Evolutionary conservation across 2,113 vertebrate species (phyloP).

Genomic region (Phalacrocorax brasilianus): DNA sequence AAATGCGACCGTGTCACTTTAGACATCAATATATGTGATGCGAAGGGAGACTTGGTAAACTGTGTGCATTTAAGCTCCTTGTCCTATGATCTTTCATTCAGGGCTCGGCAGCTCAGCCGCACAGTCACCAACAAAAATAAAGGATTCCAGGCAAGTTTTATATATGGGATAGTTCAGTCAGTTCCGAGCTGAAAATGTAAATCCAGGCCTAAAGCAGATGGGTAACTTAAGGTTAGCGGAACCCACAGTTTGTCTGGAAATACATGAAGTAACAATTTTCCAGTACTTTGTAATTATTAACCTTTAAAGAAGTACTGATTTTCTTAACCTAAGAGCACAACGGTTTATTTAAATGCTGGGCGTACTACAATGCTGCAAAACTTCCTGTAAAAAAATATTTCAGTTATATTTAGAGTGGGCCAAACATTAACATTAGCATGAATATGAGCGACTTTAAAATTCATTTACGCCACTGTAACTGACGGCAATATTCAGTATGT

Average conservation of each 20-base stretch:
- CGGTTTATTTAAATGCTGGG: not conserved
- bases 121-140: not conserved
- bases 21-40: not conserved
- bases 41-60: not conserved
- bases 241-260: not conserved
- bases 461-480: not conserved
- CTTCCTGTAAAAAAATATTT: not conserved
- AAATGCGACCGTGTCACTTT: not conserved
- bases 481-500: not conserved
- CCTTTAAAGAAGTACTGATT: not conserved
- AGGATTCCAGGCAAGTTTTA: not conserved
- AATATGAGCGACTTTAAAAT: not conserved
- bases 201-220: not conserved
- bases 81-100: not conserved
- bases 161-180: not conserved
- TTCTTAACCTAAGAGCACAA: not conserved
- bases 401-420: not conserved
- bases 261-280: not conserved
- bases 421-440: not conserved
- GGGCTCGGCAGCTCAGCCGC: not conserved
- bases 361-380: not conserved
- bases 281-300: not conserved
- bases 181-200: not conserved
- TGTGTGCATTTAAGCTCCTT: not conserved
- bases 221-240: not conserved